These are phyloP conservation scores for Alouatta palliata DNA, from an alignment of 2,113 vertebrate genomes.

Conservation along the genomic window DNA sequence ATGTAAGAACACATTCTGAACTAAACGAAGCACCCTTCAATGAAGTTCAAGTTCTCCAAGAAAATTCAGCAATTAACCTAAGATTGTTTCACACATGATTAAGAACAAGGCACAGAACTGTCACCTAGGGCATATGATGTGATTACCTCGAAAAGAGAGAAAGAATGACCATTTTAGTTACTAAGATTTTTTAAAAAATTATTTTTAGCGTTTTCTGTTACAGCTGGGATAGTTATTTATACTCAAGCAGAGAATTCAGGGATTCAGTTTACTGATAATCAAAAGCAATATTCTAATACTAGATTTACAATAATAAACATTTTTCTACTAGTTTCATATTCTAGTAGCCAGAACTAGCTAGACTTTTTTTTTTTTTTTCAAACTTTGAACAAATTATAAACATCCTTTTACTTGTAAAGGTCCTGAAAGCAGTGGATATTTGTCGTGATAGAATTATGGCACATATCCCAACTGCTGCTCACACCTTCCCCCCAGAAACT, in stretches of 20 bases:
- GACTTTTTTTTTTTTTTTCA: background rate
- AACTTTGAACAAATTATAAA: background rate
- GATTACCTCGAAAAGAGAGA: background rate
- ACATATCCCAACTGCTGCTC: background rate
- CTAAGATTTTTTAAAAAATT: background rate
- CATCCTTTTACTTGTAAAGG: background rate
- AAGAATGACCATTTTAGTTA: background rate
- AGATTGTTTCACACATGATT: background rate
- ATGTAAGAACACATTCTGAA: constrained; percentile 52
- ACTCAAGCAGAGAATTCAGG: constrained; percentile 4
- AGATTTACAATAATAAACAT: background rate
- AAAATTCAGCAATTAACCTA: constrained; percentile 18
- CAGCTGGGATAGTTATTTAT: background rate
- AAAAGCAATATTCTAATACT: background rate
- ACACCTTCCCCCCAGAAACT: background rate
- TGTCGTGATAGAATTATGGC: background rate
- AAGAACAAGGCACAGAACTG: background rate
- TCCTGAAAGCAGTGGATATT: background rate
- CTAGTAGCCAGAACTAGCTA: background rate
- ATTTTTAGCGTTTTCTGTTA: background rate
- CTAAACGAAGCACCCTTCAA: constrained; percentile 37
- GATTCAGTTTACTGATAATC: background rate
- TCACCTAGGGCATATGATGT: background rate
- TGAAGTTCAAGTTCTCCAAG: constrained; percentile 50
- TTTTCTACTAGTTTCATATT: background rate